Evolutionary conservation across 2,113 vertebrate genomes (phyloP), one percentile per base, ranked within the genome.

Genomic region (Triplophysa tibetana): DNA sequence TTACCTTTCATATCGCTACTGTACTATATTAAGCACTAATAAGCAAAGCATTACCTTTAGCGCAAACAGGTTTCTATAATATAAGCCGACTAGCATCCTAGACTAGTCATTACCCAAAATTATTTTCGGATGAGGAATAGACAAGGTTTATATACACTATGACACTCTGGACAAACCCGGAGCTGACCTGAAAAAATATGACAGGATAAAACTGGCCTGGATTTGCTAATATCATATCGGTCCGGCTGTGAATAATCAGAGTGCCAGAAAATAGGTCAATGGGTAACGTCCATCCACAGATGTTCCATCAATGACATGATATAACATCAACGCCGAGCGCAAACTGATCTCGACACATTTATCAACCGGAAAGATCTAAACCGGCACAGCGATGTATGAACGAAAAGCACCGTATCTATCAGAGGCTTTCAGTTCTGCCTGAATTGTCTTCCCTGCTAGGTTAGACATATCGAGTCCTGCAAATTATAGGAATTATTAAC

Each of bases 171-270:
- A 5, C 26, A 17, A 82, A 62, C 26, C 24, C 79, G 38, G 48
- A 61, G 21, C 23, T 60, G 70, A 3, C 54, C 54, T 43, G n/a
- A 23, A 41, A 41, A 38, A 48, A 17, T 41, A 23, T 50, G 54
- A 45, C 61, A 17, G n/a, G 13, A 70, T 7, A 23, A 70, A 29
- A 23, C 61, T 82, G 72, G 52, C 79, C 68, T 75, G 79, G 82
- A 84, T 78, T 86, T 76, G 69, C 88, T 87, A 87, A 88, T 89
- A 88, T 64, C 77, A 38, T 80, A 82, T 78, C 83, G 69, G 83
- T 84, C 77, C 76, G 69, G 16, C 45, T 50, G 14, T 60, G 69
- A 79, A 60, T 52, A 70, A 80, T 11, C 29, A 9, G 41, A 23
- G 21, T 13, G 10, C 38, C 63, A 17, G 41, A 78, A 85, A 81